These are phyloP conservation scores for Metacarcinus magister DNA, from an alignment of 2,888 invertebrate species.

Conservation along the genomic window DNA sequence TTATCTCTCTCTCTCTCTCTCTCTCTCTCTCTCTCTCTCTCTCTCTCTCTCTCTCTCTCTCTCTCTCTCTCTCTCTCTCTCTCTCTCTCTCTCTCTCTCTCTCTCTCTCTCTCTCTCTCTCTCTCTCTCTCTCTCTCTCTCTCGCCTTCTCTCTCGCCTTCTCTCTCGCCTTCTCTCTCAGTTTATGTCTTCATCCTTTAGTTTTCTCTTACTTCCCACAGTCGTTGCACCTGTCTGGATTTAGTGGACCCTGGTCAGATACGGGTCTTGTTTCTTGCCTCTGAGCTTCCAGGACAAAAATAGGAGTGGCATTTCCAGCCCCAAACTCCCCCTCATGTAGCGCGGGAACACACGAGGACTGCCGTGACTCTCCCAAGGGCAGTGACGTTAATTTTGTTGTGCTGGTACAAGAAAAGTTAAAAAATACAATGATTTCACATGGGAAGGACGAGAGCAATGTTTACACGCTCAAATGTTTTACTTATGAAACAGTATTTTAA, in stretches of 20 bases:
- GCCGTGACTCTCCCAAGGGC: background rate
- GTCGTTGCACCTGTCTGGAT: background rate
- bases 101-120: constrained; percentile 63
- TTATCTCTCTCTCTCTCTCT: background rate
- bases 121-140: constrained; percentile 40
- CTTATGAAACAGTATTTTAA: background rate
- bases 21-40: background rate
- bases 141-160: background rate
- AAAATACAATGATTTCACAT: background rate
- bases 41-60: background rate
- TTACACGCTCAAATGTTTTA: background rate
- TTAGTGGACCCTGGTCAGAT: background rate
- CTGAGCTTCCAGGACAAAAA: background rate
- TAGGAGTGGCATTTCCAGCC: background rate
- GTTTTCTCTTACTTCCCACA: background rate
- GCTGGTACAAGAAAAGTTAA: background rate
- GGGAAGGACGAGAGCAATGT: background rate
- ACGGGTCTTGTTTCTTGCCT: background rate
- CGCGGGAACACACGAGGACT: background rate
- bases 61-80: background rate
- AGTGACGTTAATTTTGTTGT: background rate
- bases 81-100: constrained; percentile 43
- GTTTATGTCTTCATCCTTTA: background rate
- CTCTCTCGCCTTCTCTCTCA: background rate
- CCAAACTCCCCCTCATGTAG: background rate